Conservation (phyloP, 1,140 invertebrate genomes). For the Brachionus koreanus region DNA sequence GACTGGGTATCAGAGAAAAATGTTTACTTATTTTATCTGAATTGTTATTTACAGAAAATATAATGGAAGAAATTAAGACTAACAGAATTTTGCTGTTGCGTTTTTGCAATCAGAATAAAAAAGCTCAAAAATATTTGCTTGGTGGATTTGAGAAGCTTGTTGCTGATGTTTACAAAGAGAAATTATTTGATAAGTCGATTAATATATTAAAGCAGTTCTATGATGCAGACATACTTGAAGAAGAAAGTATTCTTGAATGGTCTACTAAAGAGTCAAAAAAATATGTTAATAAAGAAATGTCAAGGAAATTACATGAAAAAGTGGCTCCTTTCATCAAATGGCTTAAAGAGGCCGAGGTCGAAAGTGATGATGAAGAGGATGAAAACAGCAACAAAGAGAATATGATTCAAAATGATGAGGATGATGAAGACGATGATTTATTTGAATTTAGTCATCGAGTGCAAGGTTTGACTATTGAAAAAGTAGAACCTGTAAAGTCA, state of each 20-base stretch:
- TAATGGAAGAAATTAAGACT: constrained; percentile 68
- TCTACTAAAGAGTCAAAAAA: constrained; percentile 83
- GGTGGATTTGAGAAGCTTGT: constrained; percentile 91
- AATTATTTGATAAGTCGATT: constrained; percentile 78
- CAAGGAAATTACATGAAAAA: constrained; percentile 83
- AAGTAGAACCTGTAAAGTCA: not conserved
- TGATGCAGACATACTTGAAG: constrained; percentile 88
- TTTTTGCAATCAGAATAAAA: constrained; percentile 60
- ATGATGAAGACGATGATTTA: constrained; percentile 67
- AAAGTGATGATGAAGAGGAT: constrained; percentile 63
- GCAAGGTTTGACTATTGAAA: constrained; percentile 9
- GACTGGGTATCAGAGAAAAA: constrained; percentile 89
- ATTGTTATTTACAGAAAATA: constrained; percentile 80
- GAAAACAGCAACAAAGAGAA: constrained; percentile 45
- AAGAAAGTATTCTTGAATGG: constrained; percentile 89
- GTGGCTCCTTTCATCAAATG: constrained; percentile 90
- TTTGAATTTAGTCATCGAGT: constrained; percentile 29
- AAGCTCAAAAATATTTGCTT: constrained; percentile 89
- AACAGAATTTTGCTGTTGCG: constrained; percentile 61
- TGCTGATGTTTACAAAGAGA: constrained; percentile 69
- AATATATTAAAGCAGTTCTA: constrained; percentile 88
- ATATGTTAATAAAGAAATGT: constrained; percentile 82
- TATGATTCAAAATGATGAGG: constrained; percentile 54
- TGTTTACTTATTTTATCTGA: constrained; percentile 86
- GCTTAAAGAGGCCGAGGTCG: constrained; percentile 93